These are phyloP conservation scores for Sarcophaga peregrina DNA, from an alignment of 1,140 invertebrate genomes.

Conservation along the genomic window DNA sequence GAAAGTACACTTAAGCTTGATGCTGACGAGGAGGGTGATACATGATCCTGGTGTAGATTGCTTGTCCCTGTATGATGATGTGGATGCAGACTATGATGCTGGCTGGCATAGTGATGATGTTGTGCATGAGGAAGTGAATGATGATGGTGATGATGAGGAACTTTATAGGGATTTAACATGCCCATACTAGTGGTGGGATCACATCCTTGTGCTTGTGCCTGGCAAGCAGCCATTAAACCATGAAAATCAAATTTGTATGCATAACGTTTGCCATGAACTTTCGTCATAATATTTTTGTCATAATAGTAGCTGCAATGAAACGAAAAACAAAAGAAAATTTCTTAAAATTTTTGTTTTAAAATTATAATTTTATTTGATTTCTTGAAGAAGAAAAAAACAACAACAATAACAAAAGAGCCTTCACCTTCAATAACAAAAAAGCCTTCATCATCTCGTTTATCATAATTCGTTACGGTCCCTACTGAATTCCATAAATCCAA, in stretches of 20 bases:
- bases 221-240: conserved; percentile 85
- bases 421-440: background rate
- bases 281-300: conserved; percentile 98
- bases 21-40: conserved; percentile 51
- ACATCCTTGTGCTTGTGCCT: conserved; percentile 75
- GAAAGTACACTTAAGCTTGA: conserved; percentile 62
- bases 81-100: conserved; percentile 58
- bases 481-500: background rate
- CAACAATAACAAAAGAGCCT: no score
- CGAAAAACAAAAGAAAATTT: background rate
- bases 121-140: conserved; percentile 48
- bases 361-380: no score
- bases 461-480: background rate
- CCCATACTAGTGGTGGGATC: conserved; percentile 60
- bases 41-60: conserved; percentile 50
- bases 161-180: conserved; percentile 61
- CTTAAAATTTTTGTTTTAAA: no score
- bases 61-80: conserved; percentile 47
- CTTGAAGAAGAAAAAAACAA: no score
- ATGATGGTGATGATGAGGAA: conserved; percentile 52
- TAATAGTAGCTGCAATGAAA: conserved; percentile 89
- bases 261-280: conserved; percentile 92
- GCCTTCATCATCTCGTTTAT: background rate
- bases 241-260: conserved; percentile 94
- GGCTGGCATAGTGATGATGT: conserved; percentile 45